phyloP scores from a whole-genome alignment of 2,888 invertebrate genomes.

The Meiosimyza decipiens region DNA sequence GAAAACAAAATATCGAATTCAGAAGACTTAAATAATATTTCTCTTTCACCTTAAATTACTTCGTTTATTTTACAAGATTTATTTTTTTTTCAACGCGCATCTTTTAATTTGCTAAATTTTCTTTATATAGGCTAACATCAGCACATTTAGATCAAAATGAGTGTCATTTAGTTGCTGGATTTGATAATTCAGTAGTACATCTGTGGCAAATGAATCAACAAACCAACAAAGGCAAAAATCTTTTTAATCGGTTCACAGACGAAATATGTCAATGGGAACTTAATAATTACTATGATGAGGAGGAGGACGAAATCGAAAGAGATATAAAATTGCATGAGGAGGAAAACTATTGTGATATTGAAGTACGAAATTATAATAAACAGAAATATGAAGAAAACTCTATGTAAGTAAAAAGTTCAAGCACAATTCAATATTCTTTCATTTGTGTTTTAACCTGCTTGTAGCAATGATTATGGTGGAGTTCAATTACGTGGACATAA shows the following conservation, averaged over 20 bases:
- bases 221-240: slow-evolving; percentile 57
- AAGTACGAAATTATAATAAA: slow-evolving; percentile 41
- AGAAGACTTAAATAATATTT: too few species aligned
- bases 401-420: slow-evolving; percentile 53
- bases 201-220: slow-evolving; percentile 65
- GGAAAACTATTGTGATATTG: slow-evolving; percentile 41
- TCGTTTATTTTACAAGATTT: too few species aligned
- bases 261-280: slow-evolving; percentile 60
- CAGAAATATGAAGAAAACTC: slow-evolving; percentile 59
- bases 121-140: slow-evolving; percentile 49
- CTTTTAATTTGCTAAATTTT: not conserved
- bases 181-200: slow-evolving; percentile 62
- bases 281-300: slow-evolving; percentile 52
- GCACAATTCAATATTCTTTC: not conserved
- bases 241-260: slow-evolving; percentile 55
- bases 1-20: too few species aligned
- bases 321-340: slow-evolving; percentile 38
- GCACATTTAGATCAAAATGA: slow-evolving; percentile 59
- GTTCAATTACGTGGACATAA: slow-evolving; percentile 78
- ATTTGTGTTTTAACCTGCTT: not conserved
- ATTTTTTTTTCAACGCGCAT: too few species aligned
- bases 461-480: slow-evolving; percentile 68
- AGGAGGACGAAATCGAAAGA: slow-evolving; percentile 47
- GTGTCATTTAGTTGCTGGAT: slow-evolving; percentile 65
- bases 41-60: too few species aligned